Base-by-base conservation (phyloP, 2,888 invertebrate genomes). In the Drosophila mercatorum region DNA sequence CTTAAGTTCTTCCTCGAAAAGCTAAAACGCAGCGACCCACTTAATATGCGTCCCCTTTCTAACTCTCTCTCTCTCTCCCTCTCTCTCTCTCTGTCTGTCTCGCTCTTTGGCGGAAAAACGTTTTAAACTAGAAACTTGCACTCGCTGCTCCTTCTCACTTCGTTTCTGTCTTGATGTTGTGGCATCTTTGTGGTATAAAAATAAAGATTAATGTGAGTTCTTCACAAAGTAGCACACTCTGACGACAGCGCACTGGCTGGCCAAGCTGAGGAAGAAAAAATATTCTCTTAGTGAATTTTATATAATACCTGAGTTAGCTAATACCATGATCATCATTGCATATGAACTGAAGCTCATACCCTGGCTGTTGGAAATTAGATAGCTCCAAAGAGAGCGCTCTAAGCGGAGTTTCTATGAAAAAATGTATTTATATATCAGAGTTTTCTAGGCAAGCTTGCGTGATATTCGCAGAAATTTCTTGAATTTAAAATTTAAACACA, bases 121-220 rank as follows among this genome's bases (percentile, higher is more conserved):
- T 49, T 49, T 49, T 49, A 49, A 49, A 31, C 49, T 49, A 49
- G 49, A 49, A 49, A 49, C 49, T 49, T 49, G 28, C 49, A 49
- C n/a, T n/a, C 49, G 28, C 8, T n/a, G 17, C 52, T 34, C 52
- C 36, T 31, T 49, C 52, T 22, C 51, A 36, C 51, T 52, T 36
- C 52, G 31, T 31, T 28, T 49, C 44, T 36, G 49, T 34, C 49
- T 49, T 55, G 53, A 47, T 68, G 53, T 65, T 79, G 73, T 70
- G 67, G 71, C 77, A 70, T 81, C 74, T 78, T 81, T 90, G 90
- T 75, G 75, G 80, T 82, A 82, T 85, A 83, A 86, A 89, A 90
- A 91, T 88, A 83, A 83, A 89, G 91, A 88, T 86, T 89, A 91
- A 90, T 91, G 91, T 72, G 91, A 91, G 88, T 90, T 91, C 79